Base-by-base conservation (phyloP, 2,797 vertebrate species). In the Prionace glauca region DNA sequence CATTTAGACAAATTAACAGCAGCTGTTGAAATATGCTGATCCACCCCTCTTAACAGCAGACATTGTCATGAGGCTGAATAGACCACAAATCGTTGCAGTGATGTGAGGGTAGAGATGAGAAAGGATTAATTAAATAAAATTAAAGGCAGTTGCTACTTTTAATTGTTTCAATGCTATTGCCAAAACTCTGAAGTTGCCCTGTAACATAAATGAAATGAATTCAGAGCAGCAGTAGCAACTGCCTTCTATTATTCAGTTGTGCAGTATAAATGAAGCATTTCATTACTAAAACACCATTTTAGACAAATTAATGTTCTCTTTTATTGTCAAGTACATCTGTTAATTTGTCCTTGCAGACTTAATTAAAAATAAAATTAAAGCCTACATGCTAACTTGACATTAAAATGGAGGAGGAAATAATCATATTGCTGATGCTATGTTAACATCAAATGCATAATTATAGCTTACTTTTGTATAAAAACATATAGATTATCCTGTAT, bases 331-430 rank as follows among this genome's bases (percentile, higher is more conserved):
- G 71, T 77, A 32, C 93, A 95, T 77, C 71, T 95, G 93, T 60
- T 77, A 32, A 95, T n/a, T 77, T 74, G 71, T 26, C 69, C 71
- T 56, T 9, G 56, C 56, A 45, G 41, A 74, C 16, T n/a, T 60
- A 72, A 77, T 95, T 77, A 95, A 74, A 95, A 95, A 56, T 95
- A 77, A 95, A 77, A 65, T 67, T 95, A 56, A 77, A 72, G 45
- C 45, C 26, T 95, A 56, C 24, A 3, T 95, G 69, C 45, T 95
- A 50, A 50, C 77, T 26, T 94, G 92, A 26, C 67, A 94, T 72
- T 72, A 95, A 95, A 77, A 77, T 77, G 71, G 71, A 50, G n/a
- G 22, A 11, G 29, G 20, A 95, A 77, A 56, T 92, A 7, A 69
- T 41, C 2, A 50, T 24, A 29, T 24, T 56, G 56, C 29, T 56